Percentiles rank a stretch among this genome's conserved stretches.
Evolutionary conservation across 2,113 vertebrate genomes (phyloP).

Genomic region (Ceyx margarethae): DNA sequence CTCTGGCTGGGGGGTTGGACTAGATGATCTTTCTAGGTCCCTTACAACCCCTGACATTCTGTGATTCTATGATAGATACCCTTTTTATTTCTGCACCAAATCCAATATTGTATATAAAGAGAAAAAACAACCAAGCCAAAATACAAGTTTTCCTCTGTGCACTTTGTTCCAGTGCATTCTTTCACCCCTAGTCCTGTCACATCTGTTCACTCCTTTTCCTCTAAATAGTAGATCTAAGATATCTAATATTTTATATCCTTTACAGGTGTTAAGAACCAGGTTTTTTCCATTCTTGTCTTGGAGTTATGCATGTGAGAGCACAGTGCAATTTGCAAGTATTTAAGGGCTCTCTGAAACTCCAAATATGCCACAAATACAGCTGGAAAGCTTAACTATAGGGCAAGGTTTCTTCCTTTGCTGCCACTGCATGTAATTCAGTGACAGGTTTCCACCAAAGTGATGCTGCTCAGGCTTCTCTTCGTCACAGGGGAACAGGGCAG

Average conservation of each 20-base stretch:
- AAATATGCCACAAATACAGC: neutral
- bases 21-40: too few species aligned
- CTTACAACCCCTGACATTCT: too few species aligned
- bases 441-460: neutral
- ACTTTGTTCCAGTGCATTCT: neutral
- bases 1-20: too few species aligned
- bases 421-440: neutral
- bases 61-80: neutral
- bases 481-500: too few species aligned
- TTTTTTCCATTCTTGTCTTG: neutral
- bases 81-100: neutral
- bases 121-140: neutral
- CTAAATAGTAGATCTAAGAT: neutral
- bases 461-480: neutral
- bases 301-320: rapidly evolving
- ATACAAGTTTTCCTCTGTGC: neutral
- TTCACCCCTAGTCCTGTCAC: neutral
- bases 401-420: neutral
- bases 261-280: neutral
- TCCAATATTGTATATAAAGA: neutral
- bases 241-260: neutral
- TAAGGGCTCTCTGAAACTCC: neutral
- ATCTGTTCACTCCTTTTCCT: neutral
- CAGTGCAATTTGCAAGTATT: neutral
- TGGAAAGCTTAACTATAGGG: neutral